Percentiles rank a stretch among this genome's conserved stretches.
These are phyloP conservation scores for Electrona antarctica DNA, from an alignment of 2,113 vertebrate species.

Conservation along the genomic window DNA sequence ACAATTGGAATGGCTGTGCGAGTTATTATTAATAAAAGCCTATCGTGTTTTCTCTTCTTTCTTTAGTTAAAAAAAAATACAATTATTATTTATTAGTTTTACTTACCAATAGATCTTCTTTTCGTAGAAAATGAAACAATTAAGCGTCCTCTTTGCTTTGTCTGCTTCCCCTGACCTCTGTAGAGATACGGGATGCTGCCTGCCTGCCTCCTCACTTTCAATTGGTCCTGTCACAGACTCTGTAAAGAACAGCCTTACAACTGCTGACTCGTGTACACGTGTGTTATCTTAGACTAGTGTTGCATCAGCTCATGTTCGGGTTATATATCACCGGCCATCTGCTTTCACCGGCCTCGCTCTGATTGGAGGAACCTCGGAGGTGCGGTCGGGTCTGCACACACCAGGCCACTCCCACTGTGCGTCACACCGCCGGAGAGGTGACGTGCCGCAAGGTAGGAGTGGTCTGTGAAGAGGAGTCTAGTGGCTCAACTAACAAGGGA, in stretches of 20 bases:
- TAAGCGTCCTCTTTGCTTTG: not conserved
- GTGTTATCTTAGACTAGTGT: slow-evolving; percentile 57
- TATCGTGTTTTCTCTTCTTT: too few species aligned
- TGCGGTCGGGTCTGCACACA: slow-evolving; percentile 60
- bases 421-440: slow-evolving; percentile 24
- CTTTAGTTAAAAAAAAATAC: not conserved
- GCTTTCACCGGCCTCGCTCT: slow-evolving; percentile 55
- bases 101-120: slow-evolving; percentile 47
- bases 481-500: too few species aligned
- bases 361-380: slow-evolving; percentile 78
- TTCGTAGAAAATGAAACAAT: not conserved
- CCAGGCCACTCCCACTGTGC: slow-evolving; percentile 50
- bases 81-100: not conserved
- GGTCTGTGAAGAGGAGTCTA: too few species aligned
- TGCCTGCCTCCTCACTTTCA: slow-evolving; percentile 3
- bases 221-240: not conserved
- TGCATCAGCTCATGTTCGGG: slow-evolving; percentile 75
- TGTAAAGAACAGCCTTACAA: not conserved
- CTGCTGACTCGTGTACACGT: slow-evolving; percentile 10
- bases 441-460: too few species aligned
- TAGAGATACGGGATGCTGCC: not conserved
- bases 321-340: slow-evolving; percentile 66
- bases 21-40: too few species aligned
- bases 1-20: not conserved
- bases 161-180: not conserved